Evolutionary conservation across 1,140 invertebrate genomes (phyloP).

Genomic region (Eubasilissa regina): DNA sequence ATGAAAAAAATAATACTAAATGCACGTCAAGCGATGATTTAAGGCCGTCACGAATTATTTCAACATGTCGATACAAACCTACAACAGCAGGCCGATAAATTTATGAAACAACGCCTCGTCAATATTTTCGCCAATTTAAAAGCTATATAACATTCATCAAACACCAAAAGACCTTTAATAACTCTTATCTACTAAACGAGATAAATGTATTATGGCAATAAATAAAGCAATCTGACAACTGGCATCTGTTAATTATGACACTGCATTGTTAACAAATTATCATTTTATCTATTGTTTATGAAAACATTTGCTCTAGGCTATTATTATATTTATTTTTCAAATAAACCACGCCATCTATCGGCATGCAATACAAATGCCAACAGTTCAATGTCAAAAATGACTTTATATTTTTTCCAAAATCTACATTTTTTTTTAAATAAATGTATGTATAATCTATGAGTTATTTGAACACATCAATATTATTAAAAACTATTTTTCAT

Average conservation of each 20-base stretch:
- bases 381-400: not conserved
- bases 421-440: no score
- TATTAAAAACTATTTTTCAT: no score
- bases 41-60: conserved; percentile 2
- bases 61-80: not conserved
- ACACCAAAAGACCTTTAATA: not conserved
- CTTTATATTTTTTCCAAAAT: not conserved
- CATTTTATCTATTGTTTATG: not conserved
- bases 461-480: no score
- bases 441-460: no score
- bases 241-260: conserved; percentile 14
- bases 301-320: not conserved
- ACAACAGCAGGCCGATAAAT: not conserved
- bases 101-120: not conserved
- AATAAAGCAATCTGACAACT: not conserved
- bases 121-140: conserved; percentile 16
- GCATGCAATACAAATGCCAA: not conserved
- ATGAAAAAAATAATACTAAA: not conserved
- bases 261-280: not conserved
- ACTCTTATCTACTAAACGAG: not conserved
- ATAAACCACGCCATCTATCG: not conserved
- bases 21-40: conserved; percentile 5
- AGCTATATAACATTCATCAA: conserved; percentile 11
- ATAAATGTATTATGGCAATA: not conserved
- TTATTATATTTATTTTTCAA: not conserved